These are phyloP conservation scores for Allophyes oxyacanthae DNA, from an alignment of 2,888 invertebrate genomes.

Conservation along the genomic window DNA sequence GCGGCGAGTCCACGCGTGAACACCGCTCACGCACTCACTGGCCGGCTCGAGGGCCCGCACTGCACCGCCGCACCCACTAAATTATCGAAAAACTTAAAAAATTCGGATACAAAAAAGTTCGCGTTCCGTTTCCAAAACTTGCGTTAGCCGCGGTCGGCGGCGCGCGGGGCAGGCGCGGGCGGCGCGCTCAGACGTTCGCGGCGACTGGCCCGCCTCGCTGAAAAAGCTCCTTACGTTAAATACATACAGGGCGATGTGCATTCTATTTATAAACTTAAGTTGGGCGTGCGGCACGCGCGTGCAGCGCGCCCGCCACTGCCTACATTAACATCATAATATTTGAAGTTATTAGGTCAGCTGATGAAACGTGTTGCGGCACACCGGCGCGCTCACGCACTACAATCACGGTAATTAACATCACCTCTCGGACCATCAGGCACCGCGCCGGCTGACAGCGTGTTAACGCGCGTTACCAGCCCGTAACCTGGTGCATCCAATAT, in stretches of 20 bases:
- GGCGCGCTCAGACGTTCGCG: conserved; percentile 77
- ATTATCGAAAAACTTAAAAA: conserved; percentile 54
- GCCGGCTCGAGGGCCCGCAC: conserved; percentile 64
- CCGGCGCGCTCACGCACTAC: conserved; percentile 47
- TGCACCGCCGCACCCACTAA: conserved; percentile 54
- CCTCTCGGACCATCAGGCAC: conserved; percentile 10
- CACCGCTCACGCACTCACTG: conserved; percentile 67
- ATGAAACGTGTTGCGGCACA: conserved; percentile 73
- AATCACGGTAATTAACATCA: conserved; percentile 48
- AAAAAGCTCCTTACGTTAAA: conserved; percentile 84
- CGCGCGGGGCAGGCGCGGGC: conserved; percentile 76
- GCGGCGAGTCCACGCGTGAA: conserved; percentile 47
- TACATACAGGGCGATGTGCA: conserved; percentile 84
- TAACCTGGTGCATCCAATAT: conserved; percentile 50
- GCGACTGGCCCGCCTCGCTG: conserved; percentile 80
- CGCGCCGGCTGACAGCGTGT: conserved; percentile 5
- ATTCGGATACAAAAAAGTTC: conserved; percentile 61
- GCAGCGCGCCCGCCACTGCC: conserved; percentile 71
- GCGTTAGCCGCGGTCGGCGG: conserved; percentile 57
- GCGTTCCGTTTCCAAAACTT: conserved; percentile 71
- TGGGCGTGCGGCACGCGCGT: conserved; percentile 80
- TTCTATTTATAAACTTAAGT: conserved; percentile 87
- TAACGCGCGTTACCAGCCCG: conserved; percentile 2
- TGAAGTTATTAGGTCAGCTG: conserved; percentile 84
- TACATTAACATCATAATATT: conserved; percentile 82